Conservation (phyloP, 2,888 invertebrate species). For the Cylindroiulus punctatus region DNA sequence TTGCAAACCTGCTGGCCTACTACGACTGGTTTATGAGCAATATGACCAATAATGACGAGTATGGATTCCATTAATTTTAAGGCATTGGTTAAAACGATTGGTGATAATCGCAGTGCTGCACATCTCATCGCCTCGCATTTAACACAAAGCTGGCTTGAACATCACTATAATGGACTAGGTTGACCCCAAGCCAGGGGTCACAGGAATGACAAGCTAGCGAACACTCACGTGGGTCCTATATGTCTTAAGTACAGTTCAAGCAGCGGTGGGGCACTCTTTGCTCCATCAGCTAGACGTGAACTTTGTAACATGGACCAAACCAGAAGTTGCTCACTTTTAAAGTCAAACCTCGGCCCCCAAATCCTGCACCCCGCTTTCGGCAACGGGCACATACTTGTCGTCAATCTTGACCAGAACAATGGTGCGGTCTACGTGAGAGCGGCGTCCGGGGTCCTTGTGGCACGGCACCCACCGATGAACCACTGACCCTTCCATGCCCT, state of each 20-base stretch:
- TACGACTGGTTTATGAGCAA: not conserved
- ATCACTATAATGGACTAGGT: constrained; percentile 26
- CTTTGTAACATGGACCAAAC: not conserved
- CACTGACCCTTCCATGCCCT: constrained; percentile 91
- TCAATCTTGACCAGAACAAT: constrained; percentile 92
- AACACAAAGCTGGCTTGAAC: not conserved
- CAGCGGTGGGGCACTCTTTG: not conserved
- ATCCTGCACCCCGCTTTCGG: constrained; percentile 80
- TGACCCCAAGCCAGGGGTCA: not conserved
- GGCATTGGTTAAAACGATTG: constrained; percentile 1
- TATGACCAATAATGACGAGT: constrained; percentile 10
- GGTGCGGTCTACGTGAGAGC: constrained; percentile 92
- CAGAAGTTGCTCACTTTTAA: not conserved
- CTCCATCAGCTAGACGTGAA: not conserved
- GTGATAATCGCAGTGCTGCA: not conserved
- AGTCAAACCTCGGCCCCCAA: constrained; percentile 64
- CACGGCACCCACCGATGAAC: constrained; percentile 95
- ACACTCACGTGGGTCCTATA: not conserved
- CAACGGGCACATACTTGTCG: constrained; percentile 91
- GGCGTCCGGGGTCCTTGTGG: constrained; percentile 84
- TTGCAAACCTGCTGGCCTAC: not conserved
- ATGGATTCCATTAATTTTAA: constrained; percentile 26
- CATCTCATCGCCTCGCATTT: not conserved
- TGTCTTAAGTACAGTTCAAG: not conserved
- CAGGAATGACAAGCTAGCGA: not conserved